Conservation (phyloP, 2,888 invertebrate species). For the Zeuzera pyrina region DNA sequence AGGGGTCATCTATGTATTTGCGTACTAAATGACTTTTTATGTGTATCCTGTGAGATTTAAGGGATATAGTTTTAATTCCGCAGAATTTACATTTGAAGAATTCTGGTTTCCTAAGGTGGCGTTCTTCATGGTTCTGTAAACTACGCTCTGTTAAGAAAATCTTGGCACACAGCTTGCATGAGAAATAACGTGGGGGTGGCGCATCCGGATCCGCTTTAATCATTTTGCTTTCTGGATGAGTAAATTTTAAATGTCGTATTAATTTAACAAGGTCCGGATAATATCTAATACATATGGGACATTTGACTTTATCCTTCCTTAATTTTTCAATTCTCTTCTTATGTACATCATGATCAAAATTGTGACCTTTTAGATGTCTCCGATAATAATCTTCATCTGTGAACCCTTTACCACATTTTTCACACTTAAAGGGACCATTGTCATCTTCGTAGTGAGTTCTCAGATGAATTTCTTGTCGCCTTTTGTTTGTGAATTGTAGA, state of each 20-base stretch:
- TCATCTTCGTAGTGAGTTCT: conserved; percentile 65
- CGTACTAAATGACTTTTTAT: conserved; percentile 53
- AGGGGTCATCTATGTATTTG: conserved; percentile 51
- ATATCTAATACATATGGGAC: conserved; percentile 55
- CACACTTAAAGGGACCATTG: conserved; percentile 64
- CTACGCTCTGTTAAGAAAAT: conserved; percentile 50
- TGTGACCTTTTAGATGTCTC: conserved; percentile 68
- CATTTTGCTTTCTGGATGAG: conserved; percentile 67
- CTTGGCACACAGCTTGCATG: conserved; percentile 62
- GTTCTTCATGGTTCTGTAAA: conserved; percentile 47
- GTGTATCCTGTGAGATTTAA: conserved; percentile 52
- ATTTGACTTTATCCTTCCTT: conserved; percentile 56
- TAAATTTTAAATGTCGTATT: conserved; percentile 55
- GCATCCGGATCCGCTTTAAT: conserved; percentile 65
- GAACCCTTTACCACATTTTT: conserved; percentile 65
- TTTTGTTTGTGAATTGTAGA: conserved; percentile 59
- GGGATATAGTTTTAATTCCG: conserved; percentile 52
- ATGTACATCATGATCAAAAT: conserved; percentile 55
- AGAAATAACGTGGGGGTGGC: conserved; percentile 43
- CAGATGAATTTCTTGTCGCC: conserved; percentile 55
- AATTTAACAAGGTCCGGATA: conserved; percentile 56
- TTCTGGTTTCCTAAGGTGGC: conserved; percentile 53
- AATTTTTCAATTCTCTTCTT: conserved; percentile 52
- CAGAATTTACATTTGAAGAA: conserved; percentile 66
- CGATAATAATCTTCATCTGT: conserved; percentile 64